phyloP scores from a whole-genome alignment of 2,113 vertebrate genomes.

The Xenopus tropicalis region DNA sequence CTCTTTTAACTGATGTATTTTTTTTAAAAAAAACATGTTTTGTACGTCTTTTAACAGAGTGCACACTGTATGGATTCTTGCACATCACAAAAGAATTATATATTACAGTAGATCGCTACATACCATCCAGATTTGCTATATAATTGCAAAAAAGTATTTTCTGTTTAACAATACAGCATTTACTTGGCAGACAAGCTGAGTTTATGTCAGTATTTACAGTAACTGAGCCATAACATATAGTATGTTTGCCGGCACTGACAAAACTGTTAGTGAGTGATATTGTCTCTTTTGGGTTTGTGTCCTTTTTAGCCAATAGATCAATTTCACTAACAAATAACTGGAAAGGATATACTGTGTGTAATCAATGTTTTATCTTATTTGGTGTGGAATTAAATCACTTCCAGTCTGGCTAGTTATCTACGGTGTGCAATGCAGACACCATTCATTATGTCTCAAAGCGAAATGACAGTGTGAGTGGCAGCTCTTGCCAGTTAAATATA shows the following conservation, averaged over 20 bases:
- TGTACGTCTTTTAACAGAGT: too few species aligned
- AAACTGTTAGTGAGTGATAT: neutral
- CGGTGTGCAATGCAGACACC: constrained; percentile 66
- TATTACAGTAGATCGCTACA: too few species aligned
- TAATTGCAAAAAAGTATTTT: too few species aligned
- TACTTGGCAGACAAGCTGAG: too few species aligned
- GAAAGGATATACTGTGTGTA: constrained; percentile 49
- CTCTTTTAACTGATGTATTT: too few species aligned
- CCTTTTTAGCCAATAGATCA: neutral
- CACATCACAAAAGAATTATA: too few species aligned
- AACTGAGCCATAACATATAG: too few species aligned
- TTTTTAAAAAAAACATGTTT: too few species aligned
- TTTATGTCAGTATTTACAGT: too few species aligned
- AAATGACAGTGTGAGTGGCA: constrained; percentile 76
- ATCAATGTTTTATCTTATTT: constrained; percentile 72
- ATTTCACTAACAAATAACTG: constrained; percentile 4
- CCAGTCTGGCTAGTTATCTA: constrained; percentile 74
- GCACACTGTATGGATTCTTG: too few species aligned
- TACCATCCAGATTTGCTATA: too few species aligned
- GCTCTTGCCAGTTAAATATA: constrained; percentile 61
- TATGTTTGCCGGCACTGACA: neutral
- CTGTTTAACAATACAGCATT: too few species aligned
- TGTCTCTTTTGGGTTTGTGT: neutral
- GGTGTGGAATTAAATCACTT: constrained; percentile 59
- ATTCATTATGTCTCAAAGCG: constrained; percentile 68